phyloP scores from a whole-genome alignment of 2,888 invertebrate genomes.

The Psylliodes chrysocephalus region DNA sequence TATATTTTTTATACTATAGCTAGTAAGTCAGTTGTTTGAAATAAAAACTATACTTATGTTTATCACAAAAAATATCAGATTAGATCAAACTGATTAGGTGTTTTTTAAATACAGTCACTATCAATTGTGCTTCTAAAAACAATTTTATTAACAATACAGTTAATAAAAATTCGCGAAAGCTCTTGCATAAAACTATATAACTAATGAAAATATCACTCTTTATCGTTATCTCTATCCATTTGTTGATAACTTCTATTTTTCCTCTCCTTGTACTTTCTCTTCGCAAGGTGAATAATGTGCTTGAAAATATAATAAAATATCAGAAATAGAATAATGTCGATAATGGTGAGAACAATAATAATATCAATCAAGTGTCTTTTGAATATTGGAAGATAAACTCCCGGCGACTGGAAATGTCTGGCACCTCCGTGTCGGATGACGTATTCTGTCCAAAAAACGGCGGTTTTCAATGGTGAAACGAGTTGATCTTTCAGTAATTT shows the following conservation, averaged over 20 bases:
- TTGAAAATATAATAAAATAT: conserved; percentile 42
- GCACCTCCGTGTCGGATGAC: conserved; percentile 37
- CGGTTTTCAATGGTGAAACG: conserved; percentile 30
- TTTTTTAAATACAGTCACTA: too few relatives aligned
- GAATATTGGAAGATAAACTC: conserved; percentile 28
- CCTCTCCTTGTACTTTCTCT: not conserved
- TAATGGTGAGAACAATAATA: conserved; percentile 29
- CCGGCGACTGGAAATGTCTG: conserved; percentile 35
- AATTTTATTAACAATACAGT: too few relatives aligned
- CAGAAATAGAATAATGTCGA: conserved; percentile 36
- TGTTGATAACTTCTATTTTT: not conserved
- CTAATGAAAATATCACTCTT: too few relatives aligned
- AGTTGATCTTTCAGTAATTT: conserved; percentile 32
- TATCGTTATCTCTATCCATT: not conserved
- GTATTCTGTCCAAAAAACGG: conserved; percentile 40
- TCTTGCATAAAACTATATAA: too few relatives aligned
- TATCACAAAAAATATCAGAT: too few relatives aligned
- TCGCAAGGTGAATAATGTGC: conserved; percentile 26
- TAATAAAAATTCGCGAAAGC: too few relatives aligned
- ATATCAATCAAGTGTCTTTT: conserved; percentile 39
- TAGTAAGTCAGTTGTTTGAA: too few relatives aligned
- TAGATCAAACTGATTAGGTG: too few relatives aligned
- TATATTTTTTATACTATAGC: too few relatives aligned
- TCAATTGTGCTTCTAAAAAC: too few relatives aligned
- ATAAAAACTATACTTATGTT: too few relatives aligned